Conservation (phyloP, 2,888 invertebrate species). For the Tineola bisselliella region DNA sequence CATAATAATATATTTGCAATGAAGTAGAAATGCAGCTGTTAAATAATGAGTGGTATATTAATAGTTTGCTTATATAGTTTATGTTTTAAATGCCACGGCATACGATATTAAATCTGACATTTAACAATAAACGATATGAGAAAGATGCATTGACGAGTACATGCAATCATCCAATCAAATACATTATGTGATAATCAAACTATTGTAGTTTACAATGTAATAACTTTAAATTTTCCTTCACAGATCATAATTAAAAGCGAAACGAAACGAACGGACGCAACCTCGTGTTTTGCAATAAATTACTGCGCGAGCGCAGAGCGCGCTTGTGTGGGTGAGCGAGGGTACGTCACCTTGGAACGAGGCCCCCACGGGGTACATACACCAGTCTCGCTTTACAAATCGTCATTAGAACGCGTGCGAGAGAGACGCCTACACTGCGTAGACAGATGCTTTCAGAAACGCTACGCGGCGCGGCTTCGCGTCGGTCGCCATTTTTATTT, state of each 20-base stretch:
- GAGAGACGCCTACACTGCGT: constrained; percentile 37
- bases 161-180: neutral
- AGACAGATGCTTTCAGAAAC: constrained; percentile 62
- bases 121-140: too few relatives aligned
- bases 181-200: neutral
- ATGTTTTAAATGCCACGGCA: too few relatives aligned
- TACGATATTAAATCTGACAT: too few relatives aligned
- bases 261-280: constrained; percentile 18
- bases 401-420: constrained; percentile 25
- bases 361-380: constrained; percentile 47
- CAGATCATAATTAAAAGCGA: neutral
- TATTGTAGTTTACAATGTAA: neutral
- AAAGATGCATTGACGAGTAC: too few relatives aligned
- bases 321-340: constrained; percentile 32
- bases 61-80: too few relatives aligned
- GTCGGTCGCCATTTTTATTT: constrained; percentile 46
- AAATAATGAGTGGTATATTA: too few relatives aligned
- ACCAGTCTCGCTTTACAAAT: constrained; percentile 35
- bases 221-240: constrained; percentile 1
- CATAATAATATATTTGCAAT: too few relatives aligned
- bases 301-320: constrained; percentile 26
- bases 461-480: constrained; percentile 54
- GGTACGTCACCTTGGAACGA: constrained; percentile 62
- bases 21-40: too few relatives aligned
- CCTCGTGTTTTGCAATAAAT: constrained; percentile 17